A percentile compares a stretch with the other conserved stretches of the same genome.
Evolutionary conservation across 2,797 vertebrate species (phyloP).

Genomic region (Manis crassicaudata): DNA sequence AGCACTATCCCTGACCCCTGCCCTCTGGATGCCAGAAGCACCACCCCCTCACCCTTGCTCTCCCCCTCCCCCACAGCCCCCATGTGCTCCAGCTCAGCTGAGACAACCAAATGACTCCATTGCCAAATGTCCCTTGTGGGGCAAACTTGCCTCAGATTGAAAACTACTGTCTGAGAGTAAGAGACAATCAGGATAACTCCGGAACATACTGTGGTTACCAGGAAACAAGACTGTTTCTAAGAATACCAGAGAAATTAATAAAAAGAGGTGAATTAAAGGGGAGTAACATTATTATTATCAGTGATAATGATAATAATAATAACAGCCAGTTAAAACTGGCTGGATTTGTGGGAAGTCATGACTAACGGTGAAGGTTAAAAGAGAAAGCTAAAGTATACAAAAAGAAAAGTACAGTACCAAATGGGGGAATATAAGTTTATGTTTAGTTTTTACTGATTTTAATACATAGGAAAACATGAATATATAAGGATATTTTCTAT

Average conservation of each 20-base stretch:
- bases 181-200: not conserved
- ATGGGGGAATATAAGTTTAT: not conserved
- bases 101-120: not conserved
- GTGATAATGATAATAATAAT: not conserved
- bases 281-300: not conserved
- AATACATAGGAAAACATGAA: not conserved
- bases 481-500: not conserved
- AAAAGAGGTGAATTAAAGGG: not conserved
- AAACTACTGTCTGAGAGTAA: not conserved
- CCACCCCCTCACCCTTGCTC: not conserved
- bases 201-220: not conserved
- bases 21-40: not conserved
- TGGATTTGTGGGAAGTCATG: not conserved
- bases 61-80: accelerated
- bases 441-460: constrained; percentile 16
- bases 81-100: not conserved
- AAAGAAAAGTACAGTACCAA: not conserved
- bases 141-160: not conserved
- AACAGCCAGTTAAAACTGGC: not conserved
- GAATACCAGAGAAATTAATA: not conserved
- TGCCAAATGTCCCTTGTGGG: not conserved
- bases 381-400: not conserved
- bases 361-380: not conserved
- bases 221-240: not conserved
- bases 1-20: not conserved